Conservation (phyloP, 2,797 vertebrate genomes). For the Xenops minutus region DNA sequence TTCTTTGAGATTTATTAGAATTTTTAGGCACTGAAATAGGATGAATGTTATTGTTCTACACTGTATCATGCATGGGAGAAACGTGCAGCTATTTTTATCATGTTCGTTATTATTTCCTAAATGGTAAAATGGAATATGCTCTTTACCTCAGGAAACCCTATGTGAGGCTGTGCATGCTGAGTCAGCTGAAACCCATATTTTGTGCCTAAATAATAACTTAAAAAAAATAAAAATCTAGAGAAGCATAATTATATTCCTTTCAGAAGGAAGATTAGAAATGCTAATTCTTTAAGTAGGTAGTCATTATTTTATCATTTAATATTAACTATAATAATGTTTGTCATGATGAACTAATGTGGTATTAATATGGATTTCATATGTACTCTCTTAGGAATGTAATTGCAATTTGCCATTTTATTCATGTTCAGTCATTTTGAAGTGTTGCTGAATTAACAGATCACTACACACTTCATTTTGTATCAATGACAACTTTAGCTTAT, state of each 20-base stretch:
- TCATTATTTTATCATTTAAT: constrained; percentile 74
- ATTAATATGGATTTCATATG: constrained; percentile 71
- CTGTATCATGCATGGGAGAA: neutral
- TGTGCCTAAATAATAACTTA: neutral
- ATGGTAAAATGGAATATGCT: neutral
- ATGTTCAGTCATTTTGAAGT: constrained; percentile 73
- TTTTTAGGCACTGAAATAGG: neutral
- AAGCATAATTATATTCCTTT: constrained; percentile 26
- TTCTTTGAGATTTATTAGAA: neutral
- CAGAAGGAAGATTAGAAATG: constrained; percentile 42
- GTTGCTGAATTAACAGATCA: constrained; percentile 73
- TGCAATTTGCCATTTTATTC: constrained; percentile 73
- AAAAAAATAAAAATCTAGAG: constrained; percentile 5
- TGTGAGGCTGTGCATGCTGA: neutral
- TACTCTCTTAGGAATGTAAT: constrained; percentile 66
- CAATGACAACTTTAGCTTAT: constrained; percentile 9
- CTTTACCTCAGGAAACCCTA: neutral
- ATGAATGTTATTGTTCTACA: neutral
- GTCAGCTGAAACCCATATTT: neutral
- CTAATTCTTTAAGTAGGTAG: constrained; percentile 64
- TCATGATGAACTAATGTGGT: constrained; percentile 69
- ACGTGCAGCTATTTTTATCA: neutral
- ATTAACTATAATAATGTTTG: constrained; percentile 73
- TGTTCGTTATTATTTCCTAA: neutral
- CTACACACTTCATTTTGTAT: constrained; percentile 57